Percentiles rank a stretch among this genome's conserved stretches.
phyloP scores from a whole-genome alignment of 2,113 vertebrate species.

The Mustela lutreola region DNA sequence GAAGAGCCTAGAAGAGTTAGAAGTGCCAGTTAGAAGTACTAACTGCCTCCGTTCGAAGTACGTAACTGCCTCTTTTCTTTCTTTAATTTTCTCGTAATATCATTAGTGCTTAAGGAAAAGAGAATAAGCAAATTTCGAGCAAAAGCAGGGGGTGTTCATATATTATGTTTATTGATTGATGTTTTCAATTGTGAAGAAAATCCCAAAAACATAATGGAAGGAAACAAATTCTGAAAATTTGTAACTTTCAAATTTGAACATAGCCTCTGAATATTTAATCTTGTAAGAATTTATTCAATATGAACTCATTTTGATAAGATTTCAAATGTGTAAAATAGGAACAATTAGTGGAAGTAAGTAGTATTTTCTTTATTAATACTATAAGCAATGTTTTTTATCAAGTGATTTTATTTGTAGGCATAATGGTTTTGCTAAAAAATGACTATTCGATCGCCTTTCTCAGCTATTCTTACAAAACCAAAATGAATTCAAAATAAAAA shows the following conservation, averaged over 20 bases:
- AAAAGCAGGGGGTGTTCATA: neutral
- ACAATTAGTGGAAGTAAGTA: neutral
- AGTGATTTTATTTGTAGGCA: neutral
- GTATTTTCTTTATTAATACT: neutral
- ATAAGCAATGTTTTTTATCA: neutral
- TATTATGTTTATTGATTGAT: neutral
- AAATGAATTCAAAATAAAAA: neutral
- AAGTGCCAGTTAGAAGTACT: neutral
- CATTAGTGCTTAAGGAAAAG: slow-evolving; percentile 4
- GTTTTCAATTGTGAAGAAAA: neutral
- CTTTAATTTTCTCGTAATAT: neutral
- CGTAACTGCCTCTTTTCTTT: neutral
- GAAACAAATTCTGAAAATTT: neutral
- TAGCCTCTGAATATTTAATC: slow-evolving; percentile 19
- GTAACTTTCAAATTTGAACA: slow-evolving; percentile 12
- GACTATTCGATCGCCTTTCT: neutral
- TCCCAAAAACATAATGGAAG: neutral
- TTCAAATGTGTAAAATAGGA: neutral
- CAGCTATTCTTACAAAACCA: neutral
- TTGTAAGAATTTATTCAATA: neutral
- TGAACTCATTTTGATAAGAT: neutral
- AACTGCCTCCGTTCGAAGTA: neutral
- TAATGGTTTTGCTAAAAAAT: slow-evolving; percentile 17
- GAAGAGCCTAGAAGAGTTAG: neutral
- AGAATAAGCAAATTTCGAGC: neutral